Evolutionary conservation across 2,797 vertebrate genomes (phyloP).

Genomic region (Clarias laeviceps): DNA sequence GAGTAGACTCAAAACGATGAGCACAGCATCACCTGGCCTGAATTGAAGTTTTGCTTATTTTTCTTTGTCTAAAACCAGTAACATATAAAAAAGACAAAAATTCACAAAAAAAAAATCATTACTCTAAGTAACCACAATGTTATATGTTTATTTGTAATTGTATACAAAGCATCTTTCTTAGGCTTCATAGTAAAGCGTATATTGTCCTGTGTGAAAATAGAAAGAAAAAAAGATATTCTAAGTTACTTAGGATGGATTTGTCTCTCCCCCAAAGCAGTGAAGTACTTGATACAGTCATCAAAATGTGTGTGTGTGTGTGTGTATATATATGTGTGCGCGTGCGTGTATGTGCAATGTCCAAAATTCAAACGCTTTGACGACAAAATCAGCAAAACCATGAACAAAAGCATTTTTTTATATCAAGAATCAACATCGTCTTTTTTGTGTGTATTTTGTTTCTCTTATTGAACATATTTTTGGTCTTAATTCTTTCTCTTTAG

Average conservation of each 20-base stretch:
- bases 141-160: conserved; percentile 81
- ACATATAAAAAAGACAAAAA: conserved; percentile 50
- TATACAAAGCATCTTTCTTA: conserved; percentile 81
- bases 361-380: conserved; percentile 71
- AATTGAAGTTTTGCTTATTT: conserved; percentile 66
- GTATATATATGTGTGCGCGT: conserved; percentile 69
- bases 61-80: conserved; percentile 63
- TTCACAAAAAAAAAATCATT: conserved; percentile 55
- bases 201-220: conserved; percentile 77
- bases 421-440: conserved; percentile 67
- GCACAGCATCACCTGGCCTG: conserved; percentile 76
- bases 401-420: conserved; percentile 36
- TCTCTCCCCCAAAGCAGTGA: conserved; percentile 77
- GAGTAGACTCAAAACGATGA: conserved; percentile 70
- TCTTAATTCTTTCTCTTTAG: conserved; percentile 72
- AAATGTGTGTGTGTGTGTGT: conserved; percentile 63
- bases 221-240: conserved; percentile 73
- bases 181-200: conserved; percentile 84
- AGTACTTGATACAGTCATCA: conserved; percentile 61
- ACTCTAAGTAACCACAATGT: conserved; percentile 69
- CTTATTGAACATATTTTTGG: conserved; percentile 62
- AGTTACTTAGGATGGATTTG: conserved; percentile 82
- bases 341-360: conserved; percentile 73
- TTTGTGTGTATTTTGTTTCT: conserved; percentile 61
- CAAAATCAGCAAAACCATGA: conserved; percentile 49